Evolutionary conservation across 2,888 invertebrate genomes (phyloP), one percentile per base, ranked within the genome.

Genomic region (Eupithecia dodoneata): DNA sequence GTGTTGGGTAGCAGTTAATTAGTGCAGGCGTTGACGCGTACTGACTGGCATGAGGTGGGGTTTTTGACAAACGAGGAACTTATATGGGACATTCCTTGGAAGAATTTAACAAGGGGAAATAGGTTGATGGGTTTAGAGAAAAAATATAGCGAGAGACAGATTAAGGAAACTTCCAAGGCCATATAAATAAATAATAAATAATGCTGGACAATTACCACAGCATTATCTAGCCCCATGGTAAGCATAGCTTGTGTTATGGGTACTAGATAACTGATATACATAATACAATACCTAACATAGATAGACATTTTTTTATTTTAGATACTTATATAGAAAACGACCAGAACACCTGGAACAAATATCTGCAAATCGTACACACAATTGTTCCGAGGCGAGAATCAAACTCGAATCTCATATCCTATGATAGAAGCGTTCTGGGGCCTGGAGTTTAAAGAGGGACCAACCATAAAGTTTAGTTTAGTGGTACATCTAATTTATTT

Each of bases 1-100:
- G 92, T 90, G 90, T 92, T 86, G 89, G 90, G 87, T 93, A 90
- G 90, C 90, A 89, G 86, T 90, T 94, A 94, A 94, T 94, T 94
- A 94, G 93, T 90, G 88, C 87, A 91, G 87, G 92, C 93, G 92
- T 86, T 91, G 93, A 91, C 89, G 93, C 90, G 92, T 91, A 93
- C 93, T 93, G 91, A 88, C 78, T 86, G 87, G 74, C 83, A 82
- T 82, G 82, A 78, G 83, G 83, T 79, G 79, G 79, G 81, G 78
- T 66, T 47, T 79, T 78, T 82, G 81, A 66, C 66, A 52, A 78
- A 79, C 77, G 52, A 75, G 78, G 78, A 79, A 75, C 72, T 9
- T 78, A 73, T 73, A 55, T 18, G 44, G 52, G 66, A 74, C 55
- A 79, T 76, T 71, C 74, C 44, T 74, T 63, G 59, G 49, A 76